Percentiles rank a stretch among this genome's conserved stretches.
Evolutionary conservation across 2,888 invertebrate genomes (phyloP).

Genomic region (Gryllus longicercus): DNA sequence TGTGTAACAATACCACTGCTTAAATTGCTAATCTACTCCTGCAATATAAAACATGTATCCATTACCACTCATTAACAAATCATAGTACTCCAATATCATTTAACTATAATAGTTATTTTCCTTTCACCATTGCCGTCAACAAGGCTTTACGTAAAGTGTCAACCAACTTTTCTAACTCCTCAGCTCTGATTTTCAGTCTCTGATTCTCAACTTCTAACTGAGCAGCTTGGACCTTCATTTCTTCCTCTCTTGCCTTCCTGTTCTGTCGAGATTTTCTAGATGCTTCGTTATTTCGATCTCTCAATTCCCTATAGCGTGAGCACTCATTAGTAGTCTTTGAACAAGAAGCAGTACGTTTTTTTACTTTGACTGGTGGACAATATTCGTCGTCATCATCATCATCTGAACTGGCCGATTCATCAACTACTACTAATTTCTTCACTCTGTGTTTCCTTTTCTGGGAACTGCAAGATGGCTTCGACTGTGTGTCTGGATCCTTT

Average conservation of each 20-base stretch:
- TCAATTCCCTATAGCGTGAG: constrained; percentile 61
- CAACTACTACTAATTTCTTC: not conserved
- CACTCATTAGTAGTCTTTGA: not conserved
- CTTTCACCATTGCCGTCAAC: constrained; percentile 57
- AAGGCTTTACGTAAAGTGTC: constrained; percentile 62
- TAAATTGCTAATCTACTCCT: too few species aligned
- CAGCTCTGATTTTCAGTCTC: constrained; percentile 61
- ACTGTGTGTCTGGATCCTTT: too few species aligned
- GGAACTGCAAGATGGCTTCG: too few species aligned
- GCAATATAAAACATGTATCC: too few species aligned
- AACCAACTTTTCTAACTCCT: constrained; percentile 65
- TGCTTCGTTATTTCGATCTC: constrained; percentile 76
- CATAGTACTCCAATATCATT: too few species aligned
- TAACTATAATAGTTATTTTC: constrained; percentile 41
- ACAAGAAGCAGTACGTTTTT: not conserved
- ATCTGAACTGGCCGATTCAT: not conserved
- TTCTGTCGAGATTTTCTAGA: constrained; percentile 71
- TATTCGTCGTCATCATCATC: not conserved
- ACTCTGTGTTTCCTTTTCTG: not conserved
- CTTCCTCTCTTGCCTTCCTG: constrained; percentile 59
- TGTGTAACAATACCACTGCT: too few species aligned
- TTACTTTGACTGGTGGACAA: not conserved
- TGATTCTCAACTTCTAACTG: constrained; percentile 62
- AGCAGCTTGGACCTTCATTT: constrained; percentile 54
- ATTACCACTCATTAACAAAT: too few species aligned